Evolutionary conservation across 1,140 invertebrate genomes (phyloP).

Genomic region (Calliphora vicina): DNA sequence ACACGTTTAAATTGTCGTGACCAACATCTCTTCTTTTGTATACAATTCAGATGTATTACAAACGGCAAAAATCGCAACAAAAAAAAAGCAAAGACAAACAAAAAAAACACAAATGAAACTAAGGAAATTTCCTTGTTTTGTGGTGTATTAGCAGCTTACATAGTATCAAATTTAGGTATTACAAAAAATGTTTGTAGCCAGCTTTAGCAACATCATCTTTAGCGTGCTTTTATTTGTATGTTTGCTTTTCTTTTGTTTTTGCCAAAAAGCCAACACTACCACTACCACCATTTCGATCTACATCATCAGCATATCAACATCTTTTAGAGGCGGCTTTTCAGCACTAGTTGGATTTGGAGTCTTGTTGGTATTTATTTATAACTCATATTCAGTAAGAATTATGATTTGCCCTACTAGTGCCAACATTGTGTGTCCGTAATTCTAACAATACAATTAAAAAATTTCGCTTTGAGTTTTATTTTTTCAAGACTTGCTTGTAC

Average conservation of each 20-base stretch:
- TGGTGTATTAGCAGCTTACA: constrained; percentile 21
- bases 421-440: constrained; percentile 18
- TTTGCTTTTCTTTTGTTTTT: not conserved
- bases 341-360: not conserved
- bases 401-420: constrained; percentile 30
- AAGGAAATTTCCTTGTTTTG: not conserved
- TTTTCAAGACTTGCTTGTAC: not conserved
- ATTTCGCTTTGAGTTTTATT: not conserved
- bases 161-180: constrained; percentile 29
- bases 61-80: not conserved
- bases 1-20: constrained; percentile 35
- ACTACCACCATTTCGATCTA: not conserved
- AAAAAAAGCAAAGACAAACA: no score
- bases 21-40: constrained; percentile 31
- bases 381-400: not conserved
- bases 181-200: constrained; percentile 14
- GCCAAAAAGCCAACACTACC: not conserved
- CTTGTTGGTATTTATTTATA: not conserved
- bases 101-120: not conserved
- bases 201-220: not conserved
- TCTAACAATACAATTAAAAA: constrained; percentile 31
- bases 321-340: constrained; percentile 2
- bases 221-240: constrained; percentile 17
- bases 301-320: constrained; percentile 3
- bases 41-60: constrained; percentile 33